Evolutionary conservation across 2,888 invertebrate species (phyloP), one percentile per base, ranked within the genome.

Genomic region (Parasteatoda lunata): DNA sequence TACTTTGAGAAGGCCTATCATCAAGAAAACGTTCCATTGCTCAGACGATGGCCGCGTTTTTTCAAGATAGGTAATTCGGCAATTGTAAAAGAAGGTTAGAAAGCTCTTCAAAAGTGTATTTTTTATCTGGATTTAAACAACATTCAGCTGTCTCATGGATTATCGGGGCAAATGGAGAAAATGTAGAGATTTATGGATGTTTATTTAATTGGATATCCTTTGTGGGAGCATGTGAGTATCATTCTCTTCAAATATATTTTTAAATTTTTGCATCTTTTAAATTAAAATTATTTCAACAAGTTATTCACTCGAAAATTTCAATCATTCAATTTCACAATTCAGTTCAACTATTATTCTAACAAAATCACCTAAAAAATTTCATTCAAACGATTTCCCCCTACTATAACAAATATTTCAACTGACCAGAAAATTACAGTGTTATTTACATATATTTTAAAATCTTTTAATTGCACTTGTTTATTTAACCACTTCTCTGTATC

Each of bases 141-240:
- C n/a, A 59, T 59, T 59, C 30, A 59, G 59, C 59, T 9, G n/a
- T 59, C n/a, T 54, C 15, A 51, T 86, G 85, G 85, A 86, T 86
- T 86, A 77, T 15, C 66, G 79, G 59, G 9, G 69, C 7, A 15
- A 77, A 3, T 48, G 52, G 59, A 54, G 15, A 5, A 70, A 7
- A 70, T n/a, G 11, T 13, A 54, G 59, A 66, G 7, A 80, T 86
- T 80, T 71, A 86, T 86, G 85, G 85, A 80, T 70, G 68, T 71
- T 71, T 7, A 65, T 48, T 70, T 68, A 11, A 54, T 80, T 75
- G 80, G 85, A 86, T 77, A 80, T 71, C 54, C 51, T 86, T 76
- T 86, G 71, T 70, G 54, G 85, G 85, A 86, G 85, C 85, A 86
- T 86, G 85, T 86, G 65, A 86, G 85, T 86, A 0, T 68, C 30